Conservation (phyloP, 2,797 vertebrate genomes). For the Martes flavigula region DNA sequence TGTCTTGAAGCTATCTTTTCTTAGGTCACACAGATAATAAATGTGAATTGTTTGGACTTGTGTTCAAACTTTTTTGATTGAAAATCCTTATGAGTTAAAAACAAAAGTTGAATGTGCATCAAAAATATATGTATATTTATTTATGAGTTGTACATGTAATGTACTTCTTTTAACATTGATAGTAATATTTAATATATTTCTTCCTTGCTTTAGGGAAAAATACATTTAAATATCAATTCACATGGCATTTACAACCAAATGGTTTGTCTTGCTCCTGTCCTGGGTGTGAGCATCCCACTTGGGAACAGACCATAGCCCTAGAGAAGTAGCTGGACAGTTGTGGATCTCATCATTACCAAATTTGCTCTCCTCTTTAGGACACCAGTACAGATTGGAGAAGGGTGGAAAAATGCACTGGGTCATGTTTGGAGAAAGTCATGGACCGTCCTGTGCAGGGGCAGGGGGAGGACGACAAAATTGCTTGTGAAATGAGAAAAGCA, state of each 20-base stretch:
- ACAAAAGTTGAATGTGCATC: not conserved
- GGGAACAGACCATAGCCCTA: not conserved
- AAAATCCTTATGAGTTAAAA: not conserved
- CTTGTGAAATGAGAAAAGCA: not conserved
- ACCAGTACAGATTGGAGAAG: not conserved
- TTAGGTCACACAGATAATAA: not conserved
- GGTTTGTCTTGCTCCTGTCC: not conserved
- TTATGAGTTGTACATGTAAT: not conserved
- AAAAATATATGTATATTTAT: not conserved
- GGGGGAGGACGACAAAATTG: not conserved
- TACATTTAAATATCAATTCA: not conserved
- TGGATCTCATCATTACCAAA: not conserved
- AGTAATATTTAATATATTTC: not conserved
- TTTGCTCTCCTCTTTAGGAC: not conserved
- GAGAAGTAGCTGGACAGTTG: not conserved
- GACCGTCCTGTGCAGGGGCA: rapidly evolving
- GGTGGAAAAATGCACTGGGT: not conserved
- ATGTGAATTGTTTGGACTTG: not conserved
- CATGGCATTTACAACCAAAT: not conserved
- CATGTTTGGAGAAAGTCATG: not conserved
- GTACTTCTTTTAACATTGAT: not conserved
- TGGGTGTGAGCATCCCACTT: not conserved
- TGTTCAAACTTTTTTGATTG: not conserved
- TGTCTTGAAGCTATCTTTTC: not conserved
- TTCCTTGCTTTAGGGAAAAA: not conserved